Conservation (phyloP, 1,140 invertebrate genomes). For the Tribolium madens region DNA sequence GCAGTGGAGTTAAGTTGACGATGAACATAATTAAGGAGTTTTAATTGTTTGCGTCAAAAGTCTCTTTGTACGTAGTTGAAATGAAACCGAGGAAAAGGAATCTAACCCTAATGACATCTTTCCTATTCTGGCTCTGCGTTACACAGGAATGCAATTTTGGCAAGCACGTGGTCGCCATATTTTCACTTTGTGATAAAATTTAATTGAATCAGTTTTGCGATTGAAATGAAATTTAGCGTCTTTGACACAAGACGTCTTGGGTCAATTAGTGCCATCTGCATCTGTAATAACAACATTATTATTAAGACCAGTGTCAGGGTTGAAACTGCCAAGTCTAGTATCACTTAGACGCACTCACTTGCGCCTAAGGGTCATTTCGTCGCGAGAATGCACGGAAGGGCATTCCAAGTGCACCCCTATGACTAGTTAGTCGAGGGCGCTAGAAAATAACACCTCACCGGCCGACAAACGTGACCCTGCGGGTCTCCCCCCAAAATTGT, state of each 20-base stretch:
- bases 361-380: slow-evolving; percentile 37
- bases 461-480: slow-evolving; percentile 30
- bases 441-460: slow-evolving; percentile 40
- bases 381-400: slow-evolving; percentile 30
- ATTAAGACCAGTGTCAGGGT: slow-evolving; percentile 30
- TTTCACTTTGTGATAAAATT: background rate
- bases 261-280: slow-evolving; percentile 43
- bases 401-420: slow-evolving; percentile 40
- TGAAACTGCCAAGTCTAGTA: slow-evolving; percentile 20
- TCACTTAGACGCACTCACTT: slow-evolving; percentile 41
- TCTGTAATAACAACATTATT: slow-evolving; percentile 44
- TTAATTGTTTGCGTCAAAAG: slow-evolving; percentile 16
- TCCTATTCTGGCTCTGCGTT: slow-evolving; percentile 4
- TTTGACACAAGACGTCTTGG: background rate
- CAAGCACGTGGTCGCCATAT: background rate
- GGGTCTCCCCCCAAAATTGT: slow-evolving; percentile 37
- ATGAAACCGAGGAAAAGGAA: slow-evolving; percentile 24
- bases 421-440: slow-evolving; percentile 34
- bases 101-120: no score
- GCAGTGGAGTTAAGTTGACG: slow-evolving; percentile 19
- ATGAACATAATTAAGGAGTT: slow-evolving; percentile 38
- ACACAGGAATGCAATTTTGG: background rate
- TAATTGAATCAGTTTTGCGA: background rate
- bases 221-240: slow-evolving; percentile 7
- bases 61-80: slow-evolving; percentile 16